phyloP scores from a whole-genome alignment of 2,797 vertebrate species.

The Alauda arvensis region DNA sequence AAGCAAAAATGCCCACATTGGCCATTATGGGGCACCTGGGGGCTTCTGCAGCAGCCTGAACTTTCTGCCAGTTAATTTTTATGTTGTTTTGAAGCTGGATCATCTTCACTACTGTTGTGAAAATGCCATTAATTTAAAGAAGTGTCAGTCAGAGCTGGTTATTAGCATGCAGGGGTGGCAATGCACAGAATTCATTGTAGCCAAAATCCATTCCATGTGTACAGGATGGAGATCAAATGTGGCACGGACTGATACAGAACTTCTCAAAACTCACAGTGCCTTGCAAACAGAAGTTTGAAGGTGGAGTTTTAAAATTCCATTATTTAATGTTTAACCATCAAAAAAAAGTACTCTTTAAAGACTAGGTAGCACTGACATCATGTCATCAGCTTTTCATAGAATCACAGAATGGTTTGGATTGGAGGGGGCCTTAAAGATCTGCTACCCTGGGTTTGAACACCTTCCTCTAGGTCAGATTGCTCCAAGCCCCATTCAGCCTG shows the following conservation, averaged over 20 bases:
- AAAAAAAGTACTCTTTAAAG: background rate
- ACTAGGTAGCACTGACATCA: background rate
- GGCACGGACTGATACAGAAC: background rate
- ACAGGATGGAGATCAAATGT: background rate
- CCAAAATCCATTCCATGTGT: background rate
- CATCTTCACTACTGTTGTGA: slow-evolving; percentile 44
- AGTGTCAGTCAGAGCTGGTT: slow-evolving; percentile 26
- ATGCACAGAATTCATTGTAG: background rate
- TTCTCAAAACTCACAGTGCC: background rate
- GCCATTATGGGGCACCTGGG: slow-evolving; percentile 22
- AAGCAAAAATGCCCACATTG: background rate
- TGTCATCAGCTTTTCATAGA: background rate
- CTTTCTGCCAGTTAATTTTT: slow-evolving; percentile 61
- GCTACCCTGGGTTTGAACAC: too few relatives aligned
- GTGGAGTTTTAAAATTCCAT: background rate
- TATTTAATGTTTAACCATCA: background rate
- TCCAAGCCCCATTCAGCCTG: fast-evolving
- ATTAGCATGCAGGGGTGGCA: background rate
- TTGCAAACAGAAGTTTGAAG: slow-evolving; percentile 12
- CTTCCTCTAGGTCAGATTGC: background rate
- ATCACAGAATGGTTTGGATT: background rate
- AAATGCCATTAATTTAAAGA: slow-evolving; percentile 52
- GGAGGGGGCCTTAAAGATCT: background rate
- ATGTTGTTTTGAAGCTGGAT: slow-evolving; percentile 60
- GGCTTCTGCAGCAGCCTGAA: slow-evolving; percentile 46